Percentiles rank a stretch among this genome's conserved stretches.
phyloP scores from a whole-genome alignment of 2,888 invertebrate species.

The Hypselothyrea guttata region DNA sequence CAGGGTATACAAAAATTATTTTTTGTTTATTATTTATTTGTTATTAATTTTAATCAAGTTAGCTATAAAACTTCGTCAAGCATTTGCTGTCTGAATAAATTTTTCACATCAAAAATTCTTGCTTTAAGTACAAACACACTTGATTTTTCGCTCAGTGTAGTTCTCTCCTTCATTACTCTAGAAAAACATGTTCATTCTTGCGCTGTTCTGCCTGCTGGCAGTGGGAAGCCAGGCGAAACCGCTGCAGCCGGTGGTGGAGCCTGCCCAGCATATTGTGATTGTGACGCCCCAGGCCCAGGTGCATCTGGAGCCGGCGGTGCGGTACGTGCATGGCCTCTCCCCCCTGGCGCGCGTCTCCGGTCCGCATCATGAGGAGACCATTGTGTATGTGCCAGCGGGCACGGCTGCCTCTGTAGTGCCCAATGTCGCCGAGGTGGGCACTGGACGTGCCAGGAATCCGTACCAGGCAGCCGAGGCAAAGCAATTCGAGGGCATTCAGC shows the following conservation, averaged over 20 bases:
- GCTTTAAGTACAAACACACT: too few relatives aligned
- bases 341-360: constrained; percentile 78
- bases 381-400: constrained; percentile 79
- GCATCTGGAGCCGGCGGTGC: constrained; percentile 78
- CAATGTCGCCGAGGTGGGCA: constrained; percentile 48
- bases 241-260: constrained; percentile 55
- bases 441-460: constrained; percentile 49
- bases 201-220: constrained; percentile 68
- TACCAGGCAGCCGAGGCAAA: constrained; percentile 44
- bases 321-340: constrained; percentile 78
- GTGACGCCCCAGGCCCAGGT: constrained; percentile 81
- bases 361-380: constrained; percentile 78
- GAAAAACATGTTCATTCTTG: constrained; percentile 69
- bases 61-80: too few relatives aligned
- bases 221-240: constrained; percentile 69
- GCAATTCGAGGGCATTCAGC: constrained; percentile 54
- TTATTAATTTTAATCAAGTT: too few relatives aligned
- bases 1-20: too few relatives aligned
- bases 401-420: constrained; percentile 65
- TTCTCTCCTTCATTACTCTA: neutral
- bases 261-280: constrained; percentile 79
- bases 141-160: neutral
- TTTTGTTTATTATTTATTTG: too few relatives aligned
- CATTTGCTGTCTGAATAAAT: too few relatives aligned
- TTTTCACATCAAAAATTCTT: too few relatives aligned